Percentiles rank a stretch among this genome's conserved stretches.
Conservation (phyloP, 2,888 invertebrate species). For the Sepioteuthis lessoniana region DNA sequence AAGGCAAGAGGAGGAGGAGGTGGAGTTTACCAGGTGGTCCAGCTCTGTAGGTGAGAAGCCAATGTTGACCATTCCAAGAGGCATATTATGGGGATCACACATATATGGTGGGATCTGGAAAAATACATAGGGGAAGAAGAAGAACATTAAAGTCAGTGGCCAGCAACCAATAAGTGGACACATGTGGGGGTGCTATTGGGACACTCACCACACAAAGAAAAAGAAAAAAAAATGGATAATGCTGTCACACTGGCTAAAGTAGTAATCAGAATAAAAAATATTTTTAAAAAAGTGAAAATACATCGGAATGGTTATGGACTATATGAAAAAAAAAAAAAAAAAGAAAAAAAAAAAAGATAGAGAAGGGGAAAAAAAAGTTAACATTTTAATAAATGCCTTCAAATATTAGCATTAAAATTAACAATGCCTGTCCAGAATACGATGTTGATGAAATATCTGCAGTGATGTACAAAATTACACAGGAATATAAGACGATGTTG, state of each 20-base stretch:
- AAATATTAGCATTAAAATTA: too few species aligned
- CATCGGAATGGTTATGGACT: too few species aligned
- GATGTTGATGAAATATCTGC: too few species aligned
- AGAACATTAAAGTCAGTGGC: not conserved
- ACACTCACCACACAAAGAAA: not conserved
- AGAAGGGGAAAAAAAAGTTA: too few species aligned
- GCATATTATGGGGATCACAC: constrained; percentile 41
- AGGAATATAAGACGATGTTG: too few species aligned
- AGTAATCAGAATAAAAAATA: too few species aligned
- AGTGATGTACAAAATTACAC: too few species aligned
- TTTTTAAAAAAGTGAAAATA: too few species aligned
- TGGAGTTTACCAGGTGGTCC: constrained; percentile 24
- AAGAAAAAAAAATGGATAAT: not conserved
- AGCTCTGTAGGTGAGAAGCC: constrained; percentile 39
- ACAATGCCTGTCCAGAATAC: too few species aligned
- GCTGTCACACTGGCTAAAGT: not conserved
- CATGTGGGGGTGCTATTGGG: not conserved
- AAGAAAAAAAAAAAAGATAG: too few species aligned
- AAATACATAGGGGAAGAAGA: constrained; percentile 35
- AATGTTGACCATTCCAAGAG: constrained; percentile 40
- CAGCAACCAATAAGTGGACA: not conserved
- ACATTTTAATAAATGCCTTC: too few species aligned
- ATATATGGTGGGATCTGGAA: constrained; percentile 45
- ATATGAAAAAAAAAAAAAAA: too few species aligned
- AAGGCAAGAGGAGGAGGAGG: constrained; percentile 35